A percentile compares a stretch with the other conserved stretches of the same genome.
These are phyloP conservation scores for Palythoa grandis DNA, from an alignment of 92 coral and sea anemone genomes.

Conservation along the genomic window DNA sequence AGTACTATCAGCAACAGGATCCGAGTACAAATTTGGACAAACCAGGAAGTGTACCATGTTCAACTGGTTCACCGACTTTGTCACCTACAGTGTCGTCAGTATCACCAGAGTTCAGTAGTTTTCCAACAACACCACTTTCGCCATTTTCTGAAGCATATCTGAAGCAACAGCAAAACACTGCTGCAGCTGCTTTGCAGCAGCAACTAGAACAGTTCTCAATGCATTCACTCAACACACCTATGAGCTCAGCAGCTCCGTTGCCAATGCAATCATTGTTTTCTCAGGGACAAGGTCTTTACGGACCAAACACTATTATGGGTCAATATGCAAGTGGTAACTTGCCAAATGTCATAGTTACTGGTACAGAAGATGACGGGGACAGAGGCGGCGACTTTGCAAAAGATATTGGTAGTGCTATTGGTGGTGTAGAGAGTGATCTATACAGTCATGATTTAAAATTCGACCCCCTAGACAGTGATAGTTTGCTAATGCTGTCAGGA, in stretches of 20 bases:
- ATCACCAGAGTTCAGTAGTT: slow-evolving; percentile 76
- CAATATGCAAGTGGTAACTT: slow-evolving; percentile 43
- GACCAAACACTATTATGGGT: slow-evolving; percentile 38
- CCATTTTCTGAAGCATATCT: slow-evolving; percentile 74
- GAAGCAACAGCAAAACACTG: slow-evolving; percentile 75
- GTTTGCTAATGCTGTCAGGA: slow-evolving; percentile 90
- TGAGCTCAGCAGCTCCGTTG: not conserved
- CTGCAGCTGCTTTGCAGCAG: slow-evolving; percentile 69
- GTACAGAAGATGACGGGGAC: slow-evolving; percentile 71
- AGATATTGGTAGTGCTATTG: slow-evolving; percentile 77
- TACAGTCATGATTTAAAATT: slow-evolving; percentile 39
- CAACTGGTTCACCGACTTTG: slow-evolving; percentile 74
- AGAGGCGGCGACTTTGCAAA: slow-evolving; percentile 76
- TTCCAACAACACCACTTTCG: slow-evolving; percentile 78
- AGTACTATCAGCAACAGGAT: slow-evolving; percentile 41
- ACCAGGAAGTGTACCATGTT: slow-evolving; percentile 16
- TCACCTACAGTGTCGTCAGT: slow-evolving; percentile 83
- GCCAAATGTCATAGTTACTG: slow-evolving; percentile 88
- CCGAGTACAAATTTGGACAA: slow-evolving; percentile 41
- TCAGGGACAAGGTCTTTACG: slow-evolving; percentile 32
- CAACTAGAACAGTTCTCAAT: slow-evolving; percentile 65
- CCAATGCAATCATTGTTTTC: slow-evolving; percentile 37
- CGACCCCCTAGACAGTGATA: slow-evolving; percentile 86
- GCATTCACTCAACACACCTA: slow-evolving; percentile 31
- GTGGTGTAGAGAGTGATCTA: slow-evolving; percentile 32